These are phyloP conservation scores for Xestia ashworthii DNA, from an alignment of 2,888 invertebrate genomes.

Conservation along the genomic window DNA sequence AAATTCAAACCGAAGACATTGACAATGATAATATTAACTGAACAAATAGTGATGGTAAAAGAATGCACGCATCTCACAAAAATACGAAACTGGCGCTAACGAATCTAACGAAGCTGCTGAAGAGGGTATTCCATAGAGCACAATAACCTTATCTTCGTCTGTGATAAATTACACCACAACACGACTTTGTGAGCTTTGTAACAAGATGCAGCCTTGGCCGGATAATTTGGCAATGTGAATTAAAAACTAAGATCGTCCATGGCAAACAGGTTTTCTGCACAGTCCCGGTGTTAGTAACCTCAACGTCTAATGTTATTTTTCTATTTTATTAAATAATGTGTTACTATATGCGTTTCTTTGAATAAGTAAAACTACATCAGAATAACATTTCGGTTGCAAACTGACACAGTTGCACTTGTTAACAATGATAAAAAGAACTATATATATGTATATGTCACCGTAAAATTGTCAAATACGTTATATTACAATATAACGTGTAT, in stretches of 20 bases:
- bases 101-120: background rate
- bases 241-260: constrained; percentile 37
- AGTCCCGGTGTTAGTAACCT: constrained; percentile 24
- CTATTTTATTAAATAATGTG: background rate
- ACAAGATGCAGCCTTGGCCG: constrained; percentile 54
- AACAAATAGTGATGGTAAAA: background rate
- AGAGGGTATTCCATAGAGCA: background rate
- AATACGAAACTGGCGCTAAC: background rate
- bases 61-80: background rate
- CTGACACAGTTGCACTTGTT: background rate
- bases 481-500: no score
- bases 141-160: background rate
- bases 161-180: constrained; percentile 32
- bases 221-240: constrained; percentile 58
- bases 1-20: background rate
- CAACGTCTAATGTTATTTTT: constrained; percentile 7
- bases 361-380: background rate
- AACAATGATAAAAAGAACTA: background rate
- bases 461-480: no score
- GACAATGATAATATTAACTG: no score
- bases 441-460: no score
- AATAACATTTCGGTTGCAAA: background rate
- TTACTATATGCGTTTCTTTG: background rate
- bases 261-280: constrained; percentile 53
- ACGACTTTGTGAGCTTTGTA: constrained; percentile 16